Evolutionary conservation across 1,140 invertebrate species (phyloP).

Genomic region (Aphis gossypii): DNA sequence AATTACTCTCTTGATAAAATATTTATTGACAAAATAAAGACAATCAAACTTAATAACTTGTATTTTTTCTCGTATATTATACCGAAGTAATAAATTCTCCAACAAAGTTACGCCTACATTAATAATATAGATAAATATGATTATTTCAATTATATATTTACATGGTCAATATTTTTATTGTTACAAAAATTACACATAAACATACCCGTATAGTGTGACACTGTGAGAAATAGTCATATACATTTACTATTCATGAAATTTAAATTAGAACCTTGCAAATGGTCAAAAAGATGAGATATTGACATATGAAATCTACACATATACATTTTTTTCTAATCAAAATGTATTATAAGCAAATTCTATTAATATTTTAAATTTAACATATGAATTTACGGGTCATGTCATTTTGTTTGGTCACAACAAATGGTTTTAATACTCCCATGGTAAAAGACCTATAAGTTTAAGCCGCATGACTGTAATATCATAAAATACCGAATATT

Average conservation of each 20-base stretch:
- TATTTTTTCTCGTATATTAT: not conserved
- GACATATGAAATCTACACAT: not conserved
- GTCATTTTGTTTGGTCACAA: not conserved
- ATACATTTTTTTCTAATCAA: not conserved
- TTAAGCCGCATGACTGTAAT: not conserved
- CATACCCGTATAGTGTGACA: not conserved
- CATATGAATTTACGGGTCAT: not conserved
- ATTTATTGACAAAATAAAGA: not conserved
- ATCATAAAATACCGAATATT: not conserved
- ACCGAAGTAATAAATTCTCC: not conserved
- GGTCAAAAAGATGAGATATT: not conserved
- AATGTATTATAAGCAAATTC: not conserved
- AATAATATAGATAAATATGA: not conserved
- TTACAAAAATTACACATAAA: not conserved
- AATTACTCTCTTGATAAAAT: not conserved
- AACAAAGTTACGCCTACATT: not conserved
- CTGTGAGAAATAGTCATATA: not conserved
- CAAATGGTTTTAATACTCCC: not conserved
- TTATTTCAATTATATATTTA: not conserved
- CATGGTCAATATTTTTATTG: not conserved
- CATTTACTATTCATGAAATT: conserved; percentile 1
- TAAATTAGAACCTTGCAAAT: not conserved
- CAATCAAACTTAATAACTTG: not conserved
- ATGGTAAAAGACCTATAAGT: not conserved
- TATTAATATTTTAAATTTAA: not conserved